Evolutionary conservation across 2,113 vertebrate species (phyloP).

Genomic region (Xiphophorus maculatus): DNA sequence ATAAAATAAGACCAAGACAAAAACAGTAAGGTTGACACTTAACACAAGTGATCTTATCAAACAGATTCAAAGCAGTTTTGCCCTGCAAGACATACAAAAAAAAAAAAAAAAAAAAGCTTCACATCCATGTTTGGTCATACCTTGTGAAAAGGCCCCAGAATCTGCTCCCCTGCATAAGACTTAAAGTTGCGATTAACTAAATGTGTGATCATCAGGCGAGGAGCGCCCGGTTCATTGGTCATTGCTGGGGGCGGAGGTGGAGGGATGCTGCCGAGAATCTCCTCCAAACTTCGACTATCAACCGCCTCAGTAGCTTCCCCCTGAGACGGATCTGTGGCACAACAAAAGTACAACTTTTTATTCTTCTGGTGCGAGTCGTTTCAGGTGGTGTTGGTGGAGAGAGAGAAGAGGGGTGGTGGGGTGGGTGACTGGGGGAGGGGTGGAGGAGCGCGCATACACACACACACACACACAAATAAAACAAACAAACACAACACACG

Average conservation of each 20-base stretch:
- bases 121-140: constrained; percentile 76
- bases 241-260: constrained; percentile 97
- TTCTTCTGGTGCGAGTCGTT: constrained; percentile 57
- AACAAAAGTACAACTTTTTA: constrained; percentile 71
- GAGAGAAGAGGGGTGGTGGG: background rate
- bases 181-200: constrained; percentile 99
- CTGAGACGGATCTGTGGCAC: constrained; percentile 78
- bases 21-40: background rate
- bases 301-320: constrained; percentile 78
- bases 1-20: constrained; percentile 12
- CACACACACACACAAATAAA: constrained; percentile 44
- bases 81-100: constrained; percentile 19
- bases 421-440: constrained; percentile 68
- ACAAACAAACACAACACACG: constrained; percentile 73
- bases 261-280: constrained; percentile 95
- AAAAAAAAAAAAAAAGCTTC: constrained; percentile 8
- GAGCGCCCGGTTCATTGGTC: constrained; percentile 97
- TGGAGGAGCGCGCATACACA: constrained; percentile 12
- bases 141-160: constrained; percentile 98
- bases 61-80: constrained; percentile 24
- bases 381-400: constrained; percentile 71
- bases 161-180: constrained; percentile 93
- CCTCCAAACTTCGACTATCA: constrained; percentile 93
- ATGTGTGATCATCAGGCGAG: constrained; percentile 98
- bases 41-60: background rate